phyloP scores from a whole-genome alignment of 2,888 invertebrate genomes.

The Galerucella pusilla region DNA sequence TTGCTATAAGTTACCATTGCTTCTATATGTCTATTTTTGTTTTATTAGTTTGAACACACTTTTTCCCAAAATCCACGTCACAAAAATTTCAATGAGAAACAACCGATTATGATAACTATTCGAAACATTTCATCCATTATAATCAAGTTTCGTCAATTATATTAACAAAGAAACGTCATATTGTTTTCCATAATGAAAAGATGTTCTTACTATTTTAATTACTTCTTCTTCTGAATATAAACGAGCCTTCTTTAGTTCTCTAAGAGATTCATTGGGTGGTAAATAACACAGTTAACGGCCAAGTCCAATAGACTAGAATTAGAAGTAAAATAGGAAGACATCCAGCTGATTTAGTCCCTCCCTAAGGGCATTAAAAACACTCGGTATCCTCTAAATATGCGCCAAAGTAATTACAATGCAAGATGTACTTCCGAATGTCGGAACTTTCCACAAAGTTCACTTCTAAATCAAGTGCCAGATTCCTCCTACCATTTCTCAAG shows the following conservation, averaged over 20 bases:
- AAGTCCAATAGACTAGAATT: conserved; percentile 57
- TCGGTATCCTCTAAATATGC: conserved; percentile 63
- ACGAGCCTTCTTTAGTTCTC: conserved; percentile 36
- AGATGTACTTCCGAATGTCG: conserved; percentile 57
- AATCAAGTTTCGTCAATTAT: too few species aligned
- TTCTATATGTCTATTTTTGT: too few species aligned
- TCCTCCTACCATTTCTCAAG: conserved; percentile 47
- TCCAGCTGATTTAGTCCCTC: conserved; percentile 59
- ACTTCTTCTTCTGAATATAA: background rate
- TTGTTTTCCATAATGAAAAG: too few species aligned
- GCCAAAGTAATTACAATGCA: conserved; percentile 59
- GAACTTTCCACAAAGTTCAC: conserved; percentile 57
- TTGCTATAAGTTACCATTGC: too few species aligned
- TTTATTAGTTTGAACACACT: too few species aligned
- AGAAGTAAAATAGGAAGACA: conserved; percentile 61
- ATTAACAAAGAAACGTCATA: too few species aligned
- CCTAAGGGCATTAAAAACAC: conserved; percentile 62
- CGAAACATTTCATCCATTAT: too few species aligned
- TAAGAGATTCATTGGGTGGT: conserved; percentile 44
- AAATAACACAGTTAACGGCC: conserved; percentile 43
- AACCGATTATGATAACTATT: too few species aligned
- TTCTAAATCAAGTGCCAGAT: conserved; percentile 56
- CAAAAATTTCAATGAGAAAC: too few species aligned
- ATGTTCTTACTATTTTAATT: background rate
- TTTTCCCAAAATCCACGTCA: too few species aligned